Conservation (phyloP, 1,140 invertebrate species). For the Nautilus pompilius region DNA sequence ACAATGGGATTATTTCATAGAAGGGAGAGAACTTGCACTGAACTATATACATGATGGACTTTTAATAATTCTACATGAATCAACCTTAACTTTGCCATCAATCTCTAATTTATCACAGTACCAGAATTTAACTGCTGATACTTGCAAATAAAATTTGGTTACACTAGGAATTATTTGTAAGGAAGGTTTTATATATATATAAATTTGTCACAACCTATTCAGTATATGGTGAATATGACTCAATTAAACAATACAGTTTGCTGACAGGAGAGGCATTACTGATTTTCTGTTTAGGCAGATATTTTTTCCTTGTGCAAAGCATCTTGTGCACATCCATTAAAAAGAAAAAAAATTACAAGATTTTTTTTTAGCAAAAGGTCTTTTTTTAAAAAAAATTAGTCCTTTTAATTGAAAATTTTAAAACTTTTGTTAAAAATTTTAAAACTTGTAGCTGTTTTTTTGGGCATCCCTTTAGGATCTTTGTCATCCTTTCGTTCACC, state of each 20-base stretch:
- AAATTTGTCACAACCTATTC: background rate
- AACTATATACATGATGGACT: too few species aligned
- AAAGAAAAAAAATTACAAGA: background rate
- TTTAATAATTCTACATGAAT: too few species aligned
- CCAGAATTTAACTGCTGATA: too few species aligned
- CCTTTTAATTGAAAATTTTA: constrained; percentile 52
- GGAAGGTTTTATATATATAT: background rate
- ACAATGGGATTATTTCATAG: too few species aligned
- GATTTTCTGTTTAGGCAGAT: background rate
- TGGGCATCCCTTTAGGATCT: constrained; percentile 36
- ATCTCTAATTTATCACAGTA: too few species aligned
- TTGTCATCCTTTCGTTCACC: constrained; percentile 32
- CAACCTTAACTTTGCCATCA: too few species aligned
- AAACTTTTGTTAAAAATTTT: constrained; percentile 50
- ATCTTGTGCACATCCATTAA: background rate
- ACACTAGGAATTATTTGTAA: background rate
- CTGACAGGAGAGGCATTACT: background rate
- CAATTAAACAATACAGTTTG: background rate
- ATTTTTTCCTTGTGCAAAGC: background rate
- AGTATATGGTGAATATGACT: background rate
- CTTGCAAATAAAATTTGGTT: background rate
- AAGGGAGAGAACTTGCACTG: too few species aligned
- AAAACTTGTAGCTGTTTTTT: constrained; percentile 41
- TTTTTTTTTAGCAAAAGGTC: background rate
- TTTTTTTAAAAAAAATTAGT: too few species aligned